Evolutionary conservation across 2,888 invertebrate species (phyloP).

Genomic region (Gastracanthus pulcherrimus): DNA sequence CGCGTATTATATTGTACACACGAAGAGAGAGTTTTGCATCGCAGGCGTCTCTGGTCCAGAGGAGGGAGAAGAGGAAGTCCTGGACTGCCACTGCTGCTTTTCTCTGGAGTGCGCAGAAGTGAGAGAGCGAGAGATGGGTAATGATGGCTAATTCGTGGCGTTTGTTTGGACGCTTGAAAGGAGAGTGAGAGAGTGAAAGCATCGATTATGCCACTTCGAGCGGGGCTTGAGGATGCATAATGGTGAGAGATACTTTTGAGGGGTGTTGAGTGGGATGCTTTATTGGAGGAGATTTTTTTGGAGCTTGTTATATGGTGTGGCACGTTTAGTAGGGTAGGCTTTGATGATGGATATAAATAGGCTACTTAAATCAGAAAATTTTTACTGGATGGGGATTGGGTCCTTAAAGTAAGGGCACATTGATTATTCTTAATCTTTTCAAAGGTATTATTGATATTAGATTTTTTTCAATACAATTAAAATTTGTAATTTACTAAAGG

Average conservation of each 20-base stretch:
- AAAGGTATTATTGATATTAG: too few species aligned
- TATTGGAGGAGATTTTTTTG: background rate
- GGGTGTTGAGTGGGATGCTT: background rate
- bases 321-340: too few species aligned
- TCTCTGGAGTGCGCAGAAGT: conserved; percentile 56
- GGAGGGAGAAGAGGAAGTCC: conserved; percentile 54
- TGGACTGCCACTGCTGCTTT: background rate
- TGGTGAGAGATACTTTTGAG: background rate
- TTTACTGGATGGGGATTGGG: too few species aligned
- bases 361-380: too few species aligned
- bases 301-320: background rate
- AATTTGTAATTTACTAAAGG: too few species aligned
- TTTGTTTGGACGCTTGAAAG: conserved; percentile 60
- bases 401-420: too few species aligned
- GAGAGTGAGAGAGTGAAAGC: too few species aligned
- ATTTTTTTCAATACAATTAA: too few species aligned
- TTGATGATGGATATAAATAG: too few species aligned
- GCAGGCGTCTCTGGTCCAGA: background rate
- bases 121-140: conserved; percentile 54
- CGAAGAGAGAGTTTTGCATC: conserved; percentile 61
- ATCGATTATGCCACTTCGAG: conserved; percentile 12
- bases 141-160: conserved; percentile 67
- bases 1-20: conserved; percentile 67
- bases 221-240: background rate
- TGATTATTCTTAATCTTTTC: too few species aligned